Evolutionary conservation across 2,888 invertebrate species (phyloP), one percentile per base, ranked within the genome.

Genomic region (Pasiphila rectangulata): DNA sequence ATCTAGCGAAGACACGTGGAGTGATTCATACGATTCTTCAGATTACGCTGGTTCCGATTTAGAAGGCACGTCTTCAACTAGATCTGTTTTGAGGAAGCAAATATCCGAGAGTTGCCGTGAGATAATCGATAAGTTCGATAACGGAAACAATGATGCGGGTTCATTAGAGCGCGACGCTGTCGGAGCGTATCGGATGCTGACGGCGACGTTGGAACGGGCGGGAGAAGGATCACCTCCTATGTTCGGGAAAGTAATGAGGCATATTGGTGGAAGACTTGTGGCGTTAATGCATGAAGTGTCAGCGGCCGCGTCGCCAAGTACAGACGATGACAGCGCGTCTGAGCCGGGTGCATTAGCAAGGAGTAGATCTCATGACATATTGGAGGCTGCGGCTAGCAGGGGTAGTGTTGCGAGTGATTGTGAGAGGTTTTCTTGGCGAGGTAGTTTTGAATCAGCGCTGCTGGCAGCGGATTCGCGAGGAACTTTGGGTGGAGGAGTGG

Each of bases 241-340:
- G 19, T 94, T 96, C 48, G 95, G 96, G 2, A 96, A 96, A 85
- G 96, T 96, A 7, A 96, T 97, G 95, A 94, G 96, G 61, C 97
- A 97, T 69, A 97, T 97, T 46, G 96, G 96, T 5, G 94, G 95
- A 30, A 89, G 96, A 15, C 80, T 97, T 50, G 96, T 96, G 16
- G 96, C 96, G 0, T 84, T 97, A 49, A 97, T 97, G 97, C 96
- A 96, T 72, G 96, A 97, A 73, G 96, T 96, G 1, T 95, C 95
- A 9, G 95, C 94, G 36, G 94, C 95, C 20, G 90, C 90, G 4
- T 94, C 94, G 57, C 92, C 94, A 0, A 94, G 93, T 42, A 93
- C 93, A 36, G 93, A 93, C 54, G 93, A 93, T 44, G 94, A 94
- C 51, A 94, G 93, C 53, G 93, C 93, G 1, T 93, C 93, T 0